A percentile compares a stretch with the other conserved stretches of the same genome.
These are phyloP conservation scores for Pangasius larnaudii DNA, from an alignment of 2,797 vertebrate species.

Conservation along the genomic window DNA sequence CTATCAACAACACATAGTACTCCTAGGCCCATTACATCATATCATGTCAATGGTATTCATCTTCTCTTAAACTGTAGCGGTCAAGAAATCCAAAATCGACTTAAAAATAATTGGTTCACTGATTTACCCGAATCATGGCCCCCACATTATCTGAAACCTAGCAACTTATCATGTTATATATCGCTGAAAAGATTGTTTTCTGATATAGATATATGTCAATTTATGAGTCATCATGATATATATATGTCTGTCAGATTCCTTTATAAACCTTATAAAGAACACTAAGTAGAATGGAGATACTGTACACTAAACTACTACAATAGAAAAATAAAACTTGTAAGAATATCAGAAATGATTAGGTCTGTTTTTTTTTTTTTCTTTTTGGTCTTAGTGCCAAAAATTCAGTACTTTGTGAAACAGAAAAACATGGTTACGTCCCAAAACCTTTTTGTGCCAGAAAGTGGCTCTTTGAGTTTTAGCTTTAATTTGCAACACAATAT, in stretches of 20 bases:
- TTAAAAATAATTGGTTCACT: background rate
- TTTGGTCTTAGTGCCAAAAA: background rate
- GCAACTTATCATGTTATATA: background rate
- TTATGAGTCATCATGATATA: background rate
- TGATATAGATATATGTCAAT: background rate
- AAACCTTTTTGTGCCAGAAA: background rate
- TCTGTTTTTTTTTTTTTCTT: too few relatives aligned
- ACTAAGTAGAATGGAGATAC: too few relatives aligned
- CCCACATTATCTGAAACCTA: background rate
- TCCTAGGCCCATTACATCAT: too few relatives aligned
- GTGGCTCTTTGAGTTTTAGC: background rate
- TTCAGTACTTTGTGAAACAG: background rate
- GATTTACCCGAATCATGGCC: background rate
- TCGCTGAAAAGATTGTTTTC: background rate
- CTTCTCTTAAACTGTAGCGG: background rate
- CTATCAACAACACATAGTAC: background rate
- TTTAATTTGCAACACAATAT: background rate
- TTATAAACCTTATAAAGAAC: too few relatives aligned
- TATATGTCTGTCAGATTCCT: background rate
- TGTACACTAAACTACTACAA: too few relatives aligned
- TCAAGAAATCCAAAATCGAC: too few relatives aligned
- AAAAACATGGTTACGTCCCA: background rate
- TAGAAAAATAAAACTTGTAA: too few relatives aligned
- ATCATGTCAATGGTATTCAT: background rate
- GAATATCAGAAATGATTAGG: too few relatives aligned